phyloP scores from a whole-genome alignment of 2,113 vertebrate genomes.

The Eudorcas thomsonii region DNA sequence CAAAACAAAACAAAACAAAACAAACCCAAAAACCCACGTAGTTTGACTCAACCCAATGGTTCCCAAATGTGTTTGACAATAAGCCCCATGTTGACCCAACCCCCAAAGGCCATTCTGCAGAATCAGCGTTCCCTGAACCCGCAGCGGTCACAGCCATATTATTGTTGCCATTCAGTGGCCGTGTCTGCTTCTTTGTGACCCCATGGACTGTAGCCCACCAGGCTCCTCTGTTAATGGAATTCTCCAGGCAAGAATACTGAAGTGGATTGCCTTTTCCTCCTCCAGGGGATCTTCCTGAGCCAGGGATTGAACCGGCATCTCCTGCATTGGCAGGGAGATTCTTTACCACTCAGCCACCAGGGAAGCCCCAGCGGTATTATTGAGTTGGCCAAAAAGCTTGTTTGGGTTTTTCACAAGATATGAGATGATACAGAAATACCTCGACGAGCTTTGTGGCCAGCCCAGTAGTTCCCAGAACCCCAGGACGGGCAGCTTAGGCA shows the following conservation, averaged over 20 bases:
- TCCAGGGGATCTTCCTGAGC: not conserved
- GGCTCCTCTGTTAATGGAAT: not conserved
- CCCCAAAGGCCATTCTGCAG: accelerated
- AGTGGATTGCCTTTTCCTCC: not conserved
- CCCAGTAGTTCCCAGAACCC: not conserved
- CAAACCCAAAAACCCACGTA: too few relatives aligned
- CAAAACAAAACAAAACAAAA: too few relatives aligned
- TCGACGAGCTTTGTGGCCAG: not conserved
- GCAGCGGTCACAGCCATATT: accelerated
- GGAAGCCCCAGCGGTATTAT: accelerated
- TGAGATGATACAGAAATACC: not conserved
- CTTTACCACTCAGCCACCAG: not conserved
- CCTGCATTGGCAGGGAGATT: not conserved
- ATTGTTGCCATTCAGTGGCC: accelerated
- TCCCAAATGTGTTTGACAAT: not conserved
- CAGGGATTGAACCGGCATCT: not conserved
- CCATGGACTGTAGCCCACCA: not conserved
- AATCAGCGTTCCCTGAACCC: not conserved
- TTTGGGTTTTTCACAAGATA: not conserved
- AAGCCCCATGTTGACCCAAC: not conserved
- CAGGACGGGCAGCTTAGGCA: not conserved
- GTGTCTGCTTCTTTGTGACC: not conserved
- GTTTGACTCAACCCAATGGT: not conserved
- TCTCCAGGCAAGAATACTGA: not conserved
- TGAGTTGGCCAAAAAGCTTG: not conserved